Percentiles rank a stretch among this genome's conserved stretches.
These are phyloP conservation scores for Hybos culiciformis DNA, from an alignment of 2,888 invertebrate species.

Conservation along the genomic window DNA sequence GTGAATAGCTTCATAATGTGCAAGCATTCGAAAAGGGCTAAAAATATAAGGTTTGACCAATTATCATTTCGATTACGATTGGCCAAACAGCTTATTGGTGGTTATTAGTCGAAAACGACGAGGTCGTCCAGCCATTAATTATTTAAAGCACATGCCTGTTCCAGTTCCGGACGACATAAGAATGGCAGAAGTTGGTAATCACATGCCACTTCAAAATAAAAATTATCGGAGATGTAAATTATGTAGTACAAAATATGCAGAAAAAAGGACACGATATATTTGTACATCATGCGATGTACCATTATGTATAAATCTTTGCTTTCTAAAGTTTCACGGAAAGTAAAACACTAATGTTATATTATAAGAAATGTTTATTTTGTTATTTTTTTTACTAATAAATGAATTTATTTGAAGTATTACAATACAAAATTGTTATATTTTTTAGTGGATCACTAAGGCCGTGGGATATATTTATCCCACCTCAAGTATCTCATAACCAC, in stretches of 20 bases:
- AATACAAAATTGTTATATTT: neutral
- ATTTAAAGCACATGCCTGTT: neutral
- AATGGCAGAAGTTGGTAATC: neutral
- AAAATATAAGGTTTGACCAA: neutral
- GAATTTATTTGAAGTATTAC: neutral
- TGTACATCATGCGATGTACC: neutral
- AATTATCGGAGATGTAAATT: neutral
- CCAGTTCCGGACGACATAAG: neutral
- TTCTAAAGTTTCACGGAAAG: neutral
- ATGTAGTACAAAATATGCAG: neutral
- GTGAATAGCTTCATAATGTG: conserved; percentile 5
- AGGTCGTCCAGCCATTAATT: neutral
- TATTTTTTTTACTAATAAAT: neutral
- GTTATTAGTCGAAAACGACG: neutral
- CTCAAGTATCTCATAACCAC: neutral
- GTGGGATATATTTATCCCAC: neutral
- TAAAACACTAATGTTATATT: neutral
- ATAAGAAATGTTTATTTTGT: neutral
- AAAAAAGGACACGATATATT: neutral
- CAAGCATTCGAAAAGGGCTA: neutral
- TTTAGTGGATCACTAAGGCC: neutral
- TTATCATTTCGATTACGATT: neutral
- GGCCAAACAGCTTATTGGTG: neutral
- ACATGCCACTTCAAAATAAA: neutral
- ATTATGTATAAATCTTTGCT: neutral